Base-by-base conservation (phyloP, 2,113 vertebrate species). In the Arizona elegans region DNA sequence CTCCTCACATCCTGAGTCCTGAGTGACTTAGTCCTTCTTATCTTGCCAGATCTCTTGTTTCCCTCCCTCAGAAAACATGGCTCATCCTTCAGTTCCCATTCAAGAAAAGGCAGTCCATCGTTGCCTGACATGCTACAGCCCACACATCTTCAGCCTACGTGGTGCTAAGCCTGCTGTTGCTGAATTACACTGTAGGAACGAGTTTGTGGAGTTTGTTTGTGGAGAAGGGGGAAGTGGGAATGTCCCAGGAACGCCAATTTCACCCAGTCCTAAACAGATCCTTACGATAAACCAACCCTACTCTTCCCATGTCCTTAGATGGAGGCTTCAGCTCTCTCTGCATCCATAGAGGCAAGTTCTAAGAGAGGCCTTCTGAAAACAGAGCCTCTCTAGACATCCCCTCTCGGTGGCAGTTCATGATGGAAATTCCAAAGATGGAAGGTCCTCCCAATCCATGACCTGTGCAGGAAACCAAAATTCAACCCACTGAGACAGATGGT, bases 121-220 rank as follows among this genome's bases (percentile, higher is more conserved):
- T 1, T 13, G 23, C 23, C 7, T 50, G 52, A 50, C n/a, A 21
- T n/a, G n/a, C 6, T 81, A 24, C 52, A 54, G 23, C 52, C 23
- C 15, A 21, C 26, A 10, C 8, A 8, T 1, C 26, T 53, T 17
- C 47, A 55, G 3, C 50, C n/a, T 23, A 55, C 52, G 29, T 2
- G 24, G 3, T 6, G 0, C 38, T 17, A 24, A 55, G 15, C 13
- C 81, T 85, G n/a, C 21, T 55, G 1, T 2, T 2, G 8, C 0
- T 2, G 8, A 33, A 10, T 47, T 38, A 55, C 21, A 23, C 65
- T 17, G 52, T 10, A 81, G 21, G 29, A 56, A 85, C 6, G 8
- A 24, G 33, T 38, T n/a, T 2, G 26, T n/a, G n/a, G n/a, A n/a
- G n/a, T 12, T 86, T 12, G 38, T 86, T 21, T 1, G 19, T 50